phyloP scores from a whole-genome alignment of 2,888 invertebrate genomes.

The Hedychridium roseum region DNA sequence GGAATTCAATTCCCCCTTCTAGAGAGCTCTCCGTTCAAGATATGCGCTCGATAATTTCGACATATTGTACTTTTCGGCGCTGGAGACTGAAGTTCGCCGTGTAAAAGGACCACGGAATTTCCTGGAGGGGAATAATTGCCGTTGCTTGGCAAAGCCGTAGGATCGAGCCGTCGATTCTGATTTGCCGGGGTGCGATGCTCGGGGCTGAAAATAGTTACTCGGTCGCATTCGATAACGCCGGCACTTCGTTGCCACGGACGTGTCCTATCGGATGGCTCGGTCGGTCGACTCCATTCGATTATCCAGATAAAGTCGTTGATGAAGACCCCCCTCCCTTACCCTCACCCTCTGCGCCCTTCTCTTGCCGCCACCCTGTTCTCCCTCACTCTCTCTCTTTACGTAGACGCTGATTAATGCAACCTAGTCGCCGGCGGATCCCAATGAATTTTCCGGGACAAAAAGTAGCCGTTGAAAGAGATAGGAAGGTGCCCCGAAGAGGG shows the following conservation, averaged over 20 bases:
- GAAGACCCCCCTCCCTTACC: slow-evolving; percentile 29
- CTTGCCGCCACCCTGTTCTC: neutral
- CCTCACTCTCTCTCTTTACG: slow-evolving; percentile 14
- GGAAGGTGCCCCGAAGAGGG: slow-evolving; percentile 7
- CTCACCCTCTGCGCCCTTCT: neutral
- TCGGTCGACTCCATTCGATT: slow-evolving; percentile 36
- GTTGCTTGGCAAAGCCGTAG: too few species aligned
- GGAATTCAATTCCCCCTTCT: too few species aligned
- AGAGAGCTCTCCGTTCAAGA: too few species aligned
- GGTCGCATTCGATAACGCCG: slow-evolving; percentile 30
- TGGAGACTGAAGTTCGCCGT: too few species aligned
- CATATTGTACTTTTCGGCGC: too few species aligned
- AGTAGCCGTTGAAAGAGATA: too few species aligned
- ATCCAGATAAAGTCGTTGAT: slow-evolving; percentile 43
- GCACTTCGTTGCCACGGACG: slow-evolving; percentile 32
- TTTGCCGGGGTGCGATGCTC: slow-evolving; percentile 27
- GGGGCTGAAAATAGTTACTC: slow-evolving; percentile 35
- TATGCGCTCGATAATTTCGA: too few species aligned
- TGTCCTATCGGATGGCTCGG: slow-evolving; percentile 11
- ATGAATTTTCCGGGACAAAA: slow-evolving; percentile 22
- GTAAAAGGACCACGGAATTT: too few species aligned
- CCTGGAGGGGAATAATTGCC: too few species aligned
- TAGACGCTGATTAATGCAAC: slow-evolving; percentile 35
- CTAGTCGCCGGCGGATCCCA: slow-evolving; percentile 2
- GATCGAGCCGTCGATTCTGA: slow-evolving; percentile 29